Percentiles rank a stretch among this genome's conserved stretches.
These are phyloP conservation scores for Steinernema scapterisci DNA, from an alignment of 2,888 invertebrate species.

Conservation along the genomic window DNA sequence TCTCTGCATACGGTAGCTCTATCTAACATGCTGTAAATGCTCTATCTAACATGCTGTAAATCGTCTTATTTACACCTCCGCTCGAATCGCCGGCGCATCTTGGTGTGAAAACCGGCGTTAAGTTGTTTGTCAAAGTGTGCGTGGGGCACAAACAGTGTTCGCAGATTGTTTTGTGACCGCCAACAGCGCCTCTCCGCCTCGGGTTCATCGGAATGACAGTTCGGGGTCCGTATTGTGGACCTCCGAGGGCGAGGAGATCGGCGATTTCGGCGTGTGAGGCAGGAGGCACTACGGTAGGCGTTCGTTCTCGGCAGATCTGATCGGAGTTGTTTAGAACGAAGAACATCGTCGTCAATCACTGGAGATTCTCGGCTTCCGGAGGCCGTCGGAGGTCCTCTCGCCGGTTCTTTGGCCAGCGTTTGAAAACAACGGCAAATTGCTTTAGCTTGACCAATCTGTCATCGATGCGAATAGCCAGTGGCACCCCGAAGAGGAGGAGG, in stretches of 20 bases:
- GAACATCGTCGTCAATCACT: conserved; percentile 27
- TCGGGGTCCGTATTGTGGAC: background rate
- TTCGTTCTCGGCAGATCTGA: background rate
- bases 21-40: too few species aligned
- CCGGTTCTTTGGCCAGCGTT: too few species aligned
- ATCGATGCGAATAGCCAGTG: conserved; percentile 26
- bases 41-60: too few species aligned
- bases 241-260: background rate
- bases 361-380: background rate
- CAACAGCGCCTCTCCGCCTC: background rate
- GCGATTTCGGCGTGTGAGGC: background rate
- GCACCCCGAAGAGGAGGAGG: background rate
- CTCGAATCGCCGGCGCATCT: background rate
- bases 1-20: too few species aligned
- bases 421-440: background rate
- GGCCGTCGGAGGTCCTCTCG: background rate
- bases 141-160: conserved; percentile 13
- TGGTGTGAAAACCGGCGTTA: background rate
- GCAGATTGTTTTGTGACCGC: conserved; percentile 10
- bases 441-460: conserved; percentile 27
- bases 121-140: background rate
- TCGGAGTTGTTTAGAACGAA: background rate
- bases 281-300: conserved; percentile 17
- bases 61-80: background rate
- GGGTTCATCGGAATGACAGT: conserved; percentile 15